phyloP scores from a whole-genome alignment of 2,888 invertebrate genomes.

The Melikaiella ostensackeni region DNA sequence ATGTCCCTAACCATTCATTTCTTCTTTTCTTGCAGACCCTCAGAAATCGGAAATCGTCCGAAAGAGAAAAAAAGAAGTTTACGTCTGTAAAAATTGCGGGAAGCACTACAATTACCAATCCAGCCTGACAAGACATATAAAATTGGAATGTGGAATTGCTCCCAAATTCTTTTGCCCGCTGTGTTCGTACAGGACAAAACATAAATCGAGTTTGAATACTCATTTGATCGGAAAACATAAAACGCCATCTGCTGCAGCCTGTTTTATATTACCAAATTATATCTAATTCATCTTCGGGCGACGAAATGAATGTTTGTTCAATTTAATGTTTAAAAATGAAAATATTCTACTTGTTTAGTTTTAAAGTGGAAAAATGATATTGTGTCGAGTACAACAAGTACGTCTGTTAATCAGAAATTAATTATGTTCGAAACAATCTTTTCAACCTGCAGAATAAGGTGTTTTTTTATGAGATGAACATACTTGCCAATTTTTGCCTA shows the following conservation, averaged over 20 bases:
- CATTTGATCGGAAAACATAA: conserved; percentile 73
- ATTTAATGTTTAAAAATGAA: no score
- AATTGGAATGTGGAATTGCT: conserved; percentile 59
- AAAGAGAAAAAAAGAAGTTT: not conserved
- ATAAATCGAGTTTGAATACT: conserved; percentile 71
- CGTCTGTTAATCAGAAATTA: not conserved
- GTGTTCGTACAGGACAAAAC: conserved; percentile 71
- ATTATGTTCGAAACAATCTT: no score
- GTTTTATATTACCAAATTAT: not conserved
- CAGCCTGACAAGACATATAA: conserved; percentile 71
- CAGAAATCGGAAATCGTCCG: not conserved
- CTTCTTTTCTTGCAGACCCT: conserved; percentile 16
- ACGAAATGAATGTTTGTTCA: not conserved
- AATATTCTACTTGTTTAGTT: no score
- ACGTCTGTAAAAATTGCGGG: conserved; percentile 76
- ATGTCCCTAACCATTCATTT: conserved; percentile 1
- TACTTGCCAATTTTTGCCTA: no score
- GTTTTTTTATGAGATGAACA: no score
- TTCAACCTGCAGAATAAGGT: no score
- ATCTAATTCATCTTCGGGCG: not conserved
- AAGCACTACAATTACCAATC: conserved; percentile 77
- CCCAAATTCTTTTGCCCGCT: conserved; percentile 40
- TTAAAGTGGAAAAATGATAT: not conserved
- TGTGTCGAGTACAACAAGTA: not conserved
- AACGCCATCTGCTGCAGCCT: conserved; percentile 55